Evolutionary conservation across 2,888 invertebrate species (phyloP).

Genomic region (Harpalus rubripes): DNA sequence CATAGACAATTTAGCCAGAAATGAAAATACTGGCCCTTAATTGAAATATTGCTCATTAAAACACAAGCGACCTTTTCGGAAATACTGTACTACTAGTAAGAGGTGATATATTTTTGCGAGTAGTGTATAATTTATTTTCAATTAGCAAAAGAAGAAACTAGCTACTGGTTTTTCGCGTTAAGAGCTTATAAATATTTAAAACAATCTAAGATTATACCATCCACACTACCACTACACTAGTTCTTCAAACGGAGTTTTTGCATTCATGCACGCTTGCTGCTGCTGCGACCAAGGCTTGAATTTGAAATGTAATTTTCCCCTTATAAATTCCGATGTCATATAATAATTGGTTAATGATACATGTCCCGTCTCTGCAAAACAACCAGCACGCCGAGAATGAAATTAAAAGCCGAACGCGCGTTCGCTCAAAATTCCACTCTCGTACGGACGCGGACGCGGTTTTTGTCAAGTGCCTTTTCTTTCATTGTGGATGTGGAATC

Average conservation of each 20-base stretch:
- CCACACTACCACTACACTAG: conserved; percentile 30
- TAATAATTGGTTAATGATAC: conserved; percentile 66
- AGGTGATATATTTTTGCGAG: too few relatives aligned
- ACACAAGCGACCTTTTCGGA: too few relatives aligned
- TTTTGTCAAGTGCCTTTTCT: conserved; percentile 52
- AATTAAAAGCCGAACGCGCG: conserved; percentile 55
- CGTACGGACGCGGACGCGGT: conserved; percentile 21
- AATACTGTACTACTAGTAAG: too few relatives aligned
- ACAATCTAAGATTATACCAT: conserved; percentile 33
- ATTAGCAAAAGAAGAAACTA: conserved; percentile 32
- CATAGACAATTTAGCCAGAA: too few relatives aligned
- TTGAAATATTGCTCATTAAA: too few relatives aligned
- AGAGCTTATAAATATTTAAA: conserved; percentile 43
- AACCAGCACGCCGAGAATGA: conserved; percentile 26
- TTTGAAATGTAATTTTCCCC: conserved; percentile 65
- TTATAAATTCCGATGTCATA: conserved; percentile 66
- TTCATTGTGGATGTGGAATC: conserved; percentile 11
- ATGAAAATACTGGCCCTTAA: too few relatives aligned
- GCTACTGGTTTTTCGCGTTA: conserved; percentile 20
- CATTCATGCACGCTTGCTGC: conserved; percentile 37
- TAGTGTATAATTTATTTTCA: conserved; percentile 19
- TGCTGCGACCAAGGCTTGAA: conserved; percentile 30
- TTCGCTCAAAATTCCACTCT: conserved; percentile 57
- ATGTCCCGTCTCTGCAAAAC: conserved; percentile 54
- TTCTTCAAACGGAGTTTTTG: conserved; percentile 48